phyloP scores from a whole-genome alignment of 2,888 invertebrate species.

The Apodemia zela region DNA sequence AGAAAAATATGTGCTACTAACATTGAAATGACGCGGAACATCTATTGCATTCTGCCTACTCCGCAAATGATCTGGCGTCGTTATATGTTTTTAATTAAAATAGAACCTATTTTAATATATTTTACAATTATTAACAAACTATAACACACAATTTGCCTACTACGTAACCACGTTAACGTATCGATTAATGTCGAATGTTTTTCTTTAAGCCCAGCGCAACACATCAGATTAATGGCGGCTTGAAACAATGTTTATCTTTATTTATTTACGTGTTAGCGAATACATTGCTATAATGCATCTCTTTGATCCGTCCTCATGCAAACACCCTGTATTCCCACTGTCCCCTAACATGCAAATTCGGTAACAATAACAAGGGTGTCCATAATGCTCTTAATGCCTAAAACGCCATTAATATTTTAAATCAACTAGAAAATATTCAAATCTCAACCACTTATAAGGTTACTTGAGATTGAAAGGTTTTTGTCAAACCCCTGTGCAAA shows the following conservation, averaged over 20 bases:
- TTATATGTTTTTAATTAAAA: too few species aligned
- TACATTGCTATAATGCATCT: conserved; percentile 64
- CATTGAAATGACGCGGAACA: too few species aligned
- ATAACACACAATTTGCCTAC: too few species aligned
- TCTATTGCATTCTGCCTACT: too few species aligned
- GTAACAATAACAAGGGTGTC: conserved; percentile 71
- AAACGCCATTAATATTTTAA: conserved; percentile 76
- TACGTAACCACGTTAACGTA: neutral
- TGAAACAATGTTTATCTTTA: conserved; percentile 60
- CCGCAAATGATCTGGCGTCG: too few species aligned
- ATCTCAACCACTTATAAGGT: conserved; percentile 40
- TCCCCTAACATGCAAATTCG: conserved; percentile 63
- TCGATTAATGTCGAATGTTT: conserved; percentile 21
- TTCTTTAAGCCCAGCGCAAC: conserved; percentile 20
- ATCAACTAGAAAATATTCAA: conserved; percentile 70
- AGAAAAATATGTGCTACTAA: too few species aligned
- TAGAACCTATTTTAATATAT: too few species aligned
- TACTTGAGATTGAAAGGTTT: conserved; percentile 13
- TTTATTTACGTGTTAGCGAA: conserved; percentile 76
- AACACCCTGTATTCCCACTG: conserved; percentile 41
- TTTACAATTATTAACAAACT: too few species aligned
- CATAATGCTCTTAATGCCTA: conserved; percentile 70
- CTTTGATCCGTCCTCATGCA: conserved; percentile 60
- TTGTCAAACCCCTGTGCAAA: conserved; percentile 17
- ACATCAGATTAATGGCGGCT: conserved; percentile 24